Percentiles rank a stretch among this genome's conserved stretches.
Evolutionary conservation across 2,113 vertebrate species (phyloP).

Genomic region (Nasalis larvatus): DNA sequence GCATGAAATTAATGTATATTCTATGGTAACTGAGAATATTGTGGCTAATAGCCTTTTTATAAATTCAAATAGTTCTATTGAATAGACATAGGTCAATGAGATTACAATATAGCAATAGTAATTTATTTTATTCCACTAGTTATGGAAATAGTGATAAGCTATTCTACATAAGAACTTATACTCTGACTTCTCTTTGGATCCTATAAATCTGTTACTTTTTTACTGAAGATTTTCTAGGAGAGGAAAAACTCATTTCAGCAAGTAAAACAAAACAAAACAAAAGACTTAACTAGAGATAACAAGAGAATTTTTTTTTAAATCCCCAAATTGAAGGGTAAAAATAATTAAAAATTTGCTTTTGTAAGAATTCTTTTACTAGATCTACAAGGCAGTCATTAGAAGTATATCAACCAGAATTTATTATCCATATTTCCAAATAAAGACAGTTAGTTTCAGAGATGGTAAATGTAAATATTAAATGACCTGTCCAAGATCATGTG

Average conservation of each 20-base stretch:
- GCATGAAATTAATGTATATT: background rate
- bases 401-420: background rate
- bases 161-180: background rate
- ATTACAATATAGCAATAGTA: background rate
- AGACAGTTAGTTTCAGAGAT: background rate
- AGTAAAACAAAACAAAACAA: too few species aligned
- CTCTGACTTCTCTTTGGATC: too few species aligned
- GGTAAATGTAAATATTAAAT: background rate
- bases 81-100: background rate
- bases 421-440: background rate
- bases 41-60: background rate
- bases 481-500: background rate
- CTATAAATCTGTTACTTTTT: too few species aligned
- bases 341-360: background rate
- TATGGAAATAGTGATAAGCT: background rate
- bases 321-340: background rate
- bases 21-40: background rate
- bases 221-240: too few species aligned
- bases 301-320: background rate
- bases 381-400: background rate
- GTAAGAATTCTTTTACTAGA: background rate
- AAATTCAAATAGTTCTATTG: background rate
- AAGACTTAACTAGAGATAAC: background rate
- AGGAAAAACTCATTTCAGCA: too few species aligned
- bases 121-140: background rate